Conservation (phyloP, 2,113 vertebrate genomes). For the Dasyurus viverrinus region DNA sequence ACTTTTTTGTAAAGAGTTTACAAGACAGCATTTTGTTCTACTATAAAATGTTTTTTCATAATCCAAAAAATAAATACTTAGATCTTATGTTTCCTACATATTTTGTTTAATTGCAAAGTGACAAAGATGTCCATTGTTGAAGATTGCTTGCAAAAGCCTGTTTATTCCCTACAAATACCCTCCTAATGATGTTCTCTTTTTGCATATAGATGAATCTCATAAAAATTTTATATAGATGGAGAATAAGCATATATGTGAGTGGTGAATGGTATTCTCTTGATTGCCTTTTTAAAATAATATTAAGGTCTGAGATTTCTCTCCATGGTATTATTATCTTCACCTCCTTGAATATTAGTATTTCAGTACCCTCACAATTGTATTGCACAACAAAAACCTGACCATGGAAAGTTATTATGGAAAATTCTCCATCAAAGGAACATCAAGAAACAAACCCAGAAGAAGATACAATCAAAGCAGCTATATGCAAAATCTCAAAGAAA, state of each 20-base stretch:
- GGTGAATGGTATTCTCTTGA: background rate
- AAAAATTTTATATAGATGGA: background rate
- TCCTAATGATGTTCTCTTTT: background rate
- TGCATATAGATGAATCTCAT: background rate
- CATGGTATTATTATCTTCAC: background rate
- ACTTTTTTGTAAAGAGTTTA: background rate
- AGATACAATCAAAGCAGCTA: no score
- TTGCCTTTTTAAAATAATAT: background rate
- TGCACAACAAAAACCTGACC: no score
- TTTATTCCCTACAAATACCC: background rate
- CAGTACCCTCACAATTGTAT: background rate
- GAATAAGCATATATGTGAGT: background rate
- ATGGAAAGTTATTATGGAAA: no score
- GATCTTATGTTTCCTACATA: background rate
- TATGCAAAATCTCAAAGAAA: no score
- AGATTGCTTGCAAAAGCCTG: background rate
- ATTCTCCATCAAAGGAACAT: no score
- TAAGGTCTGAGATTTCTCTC: background rate
- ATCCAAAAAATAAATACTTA: background rate
- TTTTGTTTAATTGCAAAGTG: background rate
- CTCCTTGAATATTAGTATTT: background rate
- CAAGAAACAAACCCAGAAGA: no score
- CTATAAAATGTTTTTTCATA: background rate
- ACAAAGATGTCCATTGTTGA: background rate
- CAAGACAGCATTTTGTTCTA: background rate